Evolutionary conservation across 2,888 invertebrate species (phyloP), one percentile per base, ranked within the genome.

Genomic region (Zonitis immaculata): DNA sequence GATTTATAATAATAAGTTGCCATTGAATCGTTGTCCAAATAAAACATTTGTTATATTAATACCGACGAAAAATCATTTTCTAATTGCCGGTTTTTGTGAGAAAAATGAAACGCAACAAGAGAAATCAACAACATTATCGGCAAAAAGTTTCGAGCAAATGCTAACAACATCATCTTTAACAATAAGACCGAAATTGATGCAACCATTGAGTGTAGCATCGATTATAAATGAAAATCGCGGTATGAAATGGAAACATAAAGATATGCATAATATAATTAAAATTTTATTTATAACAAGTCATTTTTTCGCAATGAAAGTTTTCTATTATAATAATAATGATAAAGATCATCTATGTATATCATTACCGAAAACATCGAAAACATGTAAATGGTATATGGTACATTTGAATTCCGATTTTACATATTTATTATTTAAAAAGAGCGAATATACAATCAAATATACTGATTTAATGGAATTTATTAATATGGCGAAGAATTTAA

Each of bases 381-480:
- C 53, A 12, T 58, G 50, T 22, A 66, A 62, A 70, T 84, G 83
- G 83, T 79, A 81, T 61, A 73, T 82, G 54, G 77, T 83, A 72
- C 78, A 73, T 42, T 59, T 83, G 35, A 79, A 80, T 71, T 75
- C 80, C 51, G 79, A 80, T 67, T 82, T 83, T 66, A 71, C 68
- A 14, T 80, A 80, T 66, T 74, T 84, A 44, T 73, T 77, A 48
- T 80, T 83, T 64, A 73, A 71, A 52, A 75, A 73, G 42, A 77
- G 74, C 63, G 77, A 79, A 1, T 81, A 80, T 65, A 79, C 79
- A 50, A 80, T 83, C 1, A 80, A 79, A 68, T 79, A 77, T 51
- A 78, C 66, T 4, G 75, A 80, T 64, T 74, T 84, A 58, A 62
- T 77, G 42, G 76, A 75, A 56, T 77, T 80, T 26, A 77, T 80